Evolutionary conservation across 2,888 invertebrate species (phyloP), one percentile per base, ranked within the genome.

Genomic region (Brachypalpus laphriformis): DNA sequence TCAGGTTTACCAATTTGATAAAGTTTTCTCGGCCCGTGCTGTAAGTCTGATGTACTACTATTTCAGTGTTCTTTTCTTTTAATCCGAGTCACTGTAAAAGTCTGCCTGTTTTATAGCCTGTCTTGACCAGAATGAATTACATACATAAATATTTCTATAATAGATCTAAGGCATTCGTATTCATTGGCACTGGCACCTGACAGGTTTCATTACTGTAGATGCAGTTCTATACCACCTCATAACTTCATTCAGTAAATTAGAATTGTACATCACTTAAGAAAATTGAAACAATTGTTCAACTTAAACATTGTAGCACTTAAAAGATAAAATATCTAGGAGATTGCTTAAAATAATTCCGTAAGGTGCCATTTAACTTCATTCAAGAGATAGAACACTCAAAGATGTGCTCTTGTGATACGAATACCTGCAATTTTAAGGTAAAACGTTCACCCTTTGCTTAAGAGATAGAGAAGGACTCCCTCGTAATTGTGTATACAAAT

Each of bases 401-500:
- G 65, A 14, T 31, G 34, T 20, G 20, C 7, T 22, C 25, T 47
- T 47, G 9, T 25, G 59, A 59, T 59, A 40, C 14, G 42, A 42
- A 63, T 45, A 31, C 54, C 42, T 25, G 68, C 54, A 3, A 40
- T 18, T 40, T 68, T 28, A 56, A 37, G 31, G 45, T 54, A 70
- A 57, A 57, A 34, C 34, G 9, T 20, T 45, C 22, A 25, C 47
- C 70, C 47, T 31, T 40, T 42, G n/a, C 4, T 22, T 37, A 14
- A 34, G 25, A 25, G 25, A 42, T 63, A 45, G 31, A 47, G 42
- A 20, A 20, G 20, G 16, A 18, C 28, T 28, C 51, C 11, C 37
- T 34, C 25, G 57, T 71, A 71, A 71, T 71, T 57, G 57, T 71
- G 70, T 57, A 57, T 31, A 59, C 70, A 57, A 71, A 71, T 57